phyloP scores from a whole-genome alignment of 2,113 vertebrate genomes.

The Vanacampus margaritifer region DNA sequence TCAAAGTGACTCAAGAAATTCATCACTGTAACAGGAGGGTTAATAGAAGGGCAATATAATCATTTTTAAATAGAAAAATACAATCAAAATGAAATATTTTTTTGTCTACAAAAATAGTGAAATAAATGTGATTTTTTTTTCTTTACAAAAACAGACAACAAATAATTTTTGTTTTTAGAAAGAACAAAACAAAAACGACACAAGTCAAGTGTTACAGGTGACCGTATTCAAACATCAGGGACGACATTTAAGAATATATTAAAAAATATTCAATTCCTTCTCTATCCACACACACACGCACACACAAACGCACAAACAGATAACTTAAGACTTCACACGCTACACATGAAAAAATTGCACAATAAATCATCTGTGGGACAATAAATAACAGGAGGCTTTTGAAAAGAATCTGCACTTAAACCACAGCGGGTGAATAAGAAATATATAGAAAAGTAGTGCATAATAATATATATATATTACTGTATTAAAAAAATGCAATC shows the following conservation, averaged over 20 bases:
- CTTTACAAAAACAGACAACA: constrained; percentile 77
- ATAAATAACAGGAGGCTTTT: constrained; percentile 70
- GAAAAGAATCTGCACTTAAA: constrained; percentile 32
- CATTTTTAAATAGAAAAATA: constrained; percentile 98
- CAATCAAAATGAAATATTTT: constrained; percentile 93
- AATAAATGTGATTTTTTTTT: constrained; percentile 93
- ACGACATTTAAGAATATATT: constrained; percentile 59
- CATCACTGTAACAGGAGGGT: constrained; percentile 67
- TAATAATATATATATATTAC: constrained; percentile 77
- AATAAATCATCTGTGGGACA: constrained; percentile 84
- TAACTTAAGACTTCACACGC: constrained; percentile 70
- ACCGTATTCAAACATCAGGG: constrained; percentile 50
- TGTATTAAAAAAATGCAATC: constrained; percentile 69
- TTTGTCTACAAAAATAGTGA: constrained; percentile 98
- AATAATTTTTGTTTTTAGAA: constrained; percentile 83
- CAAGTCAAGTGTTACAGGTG: constrained; percentile 74
- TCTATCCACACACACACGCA: constrained; percentile 77
- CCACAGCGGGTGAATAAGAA: constrained; percentile 28
- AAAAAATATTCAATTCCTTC: constrained; percentile 69
- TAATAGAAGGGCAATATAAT: constrained; percentile 45
- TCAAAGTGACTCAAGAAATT: neutral
- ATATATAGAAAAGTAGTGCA: constrained; percentile 85
- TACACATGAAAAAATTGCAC: constrained; percentile 73
- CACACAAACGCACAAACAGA: constrained; percentile 35
- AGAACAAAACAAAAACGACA: constrained; percentile 82